Percentiles rank a stretch among this genome's conserved stretches.
These are phyloP conservation scores for Synanthedon tipuliformis DNA, from an alignment of 2,888 invertebrate species.

Conservation along the genomic window DNA sequence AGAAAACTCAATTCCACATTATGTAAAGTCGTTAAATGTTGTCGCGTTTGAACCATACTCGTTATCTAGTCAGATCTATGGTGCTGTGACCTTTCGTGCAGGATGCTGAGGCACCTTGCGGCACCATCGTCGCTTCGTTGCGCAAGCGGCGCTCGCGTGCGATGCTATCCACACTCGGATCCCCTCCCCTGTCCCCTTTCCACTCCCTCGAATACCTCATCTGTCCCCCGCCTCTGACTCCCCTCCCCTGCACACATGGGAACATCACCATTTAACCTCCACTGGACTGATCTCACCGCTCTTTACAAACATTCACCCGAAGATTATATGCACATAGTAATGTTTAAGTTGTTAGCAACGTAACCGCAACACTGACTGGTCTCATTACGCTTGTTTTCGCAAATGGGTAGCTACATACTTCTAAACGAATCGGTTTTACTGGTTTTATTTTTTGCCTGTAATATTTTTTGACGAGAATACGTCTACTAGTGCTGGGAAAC, in stretches of 20 bases:
- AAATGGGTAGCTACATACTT: background rate
- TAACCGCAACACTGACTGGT: background rate
- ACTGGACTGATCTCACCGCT: slow-evolving; percentile 13
- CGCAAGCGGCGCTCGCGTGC: slow-evolving; percentile 23
- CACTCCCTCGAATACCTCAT: slow-evolving; percentile 1
- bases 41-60: background rate
- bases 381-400: background rate
- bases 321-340: background rate
- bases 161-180: slow-evolving; percentile 36
- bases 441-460: too few relatives aligned
- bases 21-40: too few relatives aligned
- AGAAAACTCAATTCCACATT: too few relatives aligned
- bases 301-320: slow-evolving; percentile 18
- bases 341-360: background rate
- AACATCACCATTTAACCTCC: slow-evolving; percentile 14
- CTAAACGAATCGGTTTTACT: too few relatives aligned
- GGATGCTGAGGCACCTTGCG: slow-evolving; percentile 47
- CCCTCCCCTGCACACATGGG: slow-evolving; percentile 20
- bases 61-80: background rate
- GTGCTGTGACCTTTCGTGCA: slow-evolving; percentile 47
- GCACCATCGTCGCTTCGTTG: slow-evolving; percentile 9
- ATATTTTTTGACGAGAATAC: too few relatives aligned
- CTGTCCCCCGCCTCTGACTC: background rate
- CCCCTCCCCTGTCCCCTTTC: slow-evolving; percentile 17
- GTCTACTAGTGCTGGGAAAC: too few relatives aligned